Evolutionary conservation across 2,888 invertebrate species (phyloP), one percentile per base, ranked within the genome.

Genomic region (Drosophila limbata): DNA sequence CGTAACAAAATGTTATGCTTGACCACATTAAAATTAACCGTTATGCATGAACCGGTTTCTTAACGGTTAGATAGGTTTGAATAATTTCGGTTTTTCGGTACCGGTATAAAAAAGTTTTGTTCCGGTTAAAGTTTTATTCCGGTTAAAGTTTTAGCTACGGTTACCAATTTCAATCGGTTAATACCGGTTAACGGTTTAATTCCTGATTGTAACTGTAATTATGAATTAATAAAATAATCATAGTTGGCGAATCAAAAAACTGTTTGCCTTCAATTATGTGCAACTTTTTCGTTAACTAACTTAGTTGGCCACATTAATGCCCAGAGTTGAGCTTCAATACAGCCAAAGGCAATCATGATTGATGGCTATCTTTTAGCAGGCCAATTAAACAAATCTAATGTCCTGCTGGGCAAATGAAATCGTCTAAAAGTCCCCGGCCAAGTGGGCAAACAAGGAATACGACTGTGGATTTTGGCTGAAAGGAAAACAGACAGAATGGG

Each of bases 371-470:
- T 88, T 72, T 87, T 80, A 80, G 86, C 64, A 53, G 78, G 73
- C 73, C 89, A 88, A 88, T 85, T 87, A 83, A 78, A 77, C 81
- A 64, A 75, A 83, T 87, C 80, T 77, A 75, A 73, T 81, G 85
- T 77, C 73, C 77, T 82, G 64, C 70, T 40, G 64, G 55, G 28
- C 33, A 69, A 73, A 71, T 72, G 50, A 55, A 78, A 63, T 50
- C 15, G 79, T 52, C 48, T 31, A n/a, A 45, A 45, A 28, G 45
- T 45, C 45, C 39, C 44, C 15, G 1, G 3, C 40, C 39, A 56
- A 52, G 52, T 50, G 51, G 47, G 25, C 48, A 70, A 70, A 55
- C 64, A 53, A 28, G 17, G 21, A 44, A 25, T 33, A 45, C 21
- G 44, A 37, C 39, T 47, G n/a, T 50, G 47, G 52, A 50, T 53